phyloP scores from a whole-genome alignment of 2,888 invertebrate genomes.

The Trimorus sp. region DNA sequence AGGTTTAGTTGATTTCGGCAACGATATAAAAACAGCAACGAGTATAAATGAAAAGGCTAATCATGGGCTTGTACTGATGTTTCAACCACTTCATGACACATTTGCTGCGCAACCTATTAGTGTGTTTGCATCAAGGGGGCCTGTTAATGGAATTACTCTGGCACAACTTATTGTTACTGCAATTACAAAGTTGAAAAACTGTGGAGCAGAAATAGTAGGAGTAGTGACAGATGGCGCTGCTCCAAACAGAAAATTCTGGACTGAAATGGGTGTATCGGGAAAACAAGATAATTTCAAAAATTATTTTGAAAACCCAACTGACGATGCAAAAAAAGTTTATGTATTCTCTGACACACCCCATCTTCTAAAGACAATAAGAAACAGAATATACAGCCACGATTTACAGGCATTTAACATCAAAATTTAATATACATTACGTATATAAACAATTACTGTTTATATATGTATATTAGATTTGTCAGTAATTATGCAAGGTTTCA shows the following conservation, averaged over 20 bases:
- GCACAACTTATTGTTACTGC: conserved; percentile 4
- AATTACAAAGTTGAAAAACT: conserved; percentile 9
- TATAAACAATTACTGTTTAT: no score
- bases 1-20: conserved; percentile 16
- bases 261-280: conserved; percentile 20
- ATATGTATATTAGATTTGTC: no score
- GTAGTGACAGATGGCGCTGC: conserved; percentile 15
- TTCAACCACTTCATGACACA: conserved; percentile 1
- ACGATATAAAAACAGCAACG: not conserved
- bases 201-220: conserved; percentile 14
- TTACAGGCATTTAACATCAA: no score
- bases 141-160: conserved; percentile 14
- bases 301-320: conserved; percentile 25
- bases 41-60: conserved; percentile 5
- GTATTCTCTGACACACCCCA: conserved; percentile 26
- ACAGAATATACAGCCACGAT: no score
- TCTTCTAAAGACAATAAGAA: conserved; percentile 22
- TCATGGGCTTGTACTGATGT: conserved; percentile 16
- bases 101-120: conserved; percentile 18
- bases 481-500: no score
- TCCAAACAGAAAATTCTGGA: conserved; percentile 23
- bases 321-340: conserved; percentile 12
- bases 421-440: no score
- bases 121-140: conserved; percentile 22
- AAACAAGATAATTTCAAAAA: not conserved